Conservation (phyloP, 2,888 invertebrate genomes). For the Dromius quadrimaculatus region DNA sequence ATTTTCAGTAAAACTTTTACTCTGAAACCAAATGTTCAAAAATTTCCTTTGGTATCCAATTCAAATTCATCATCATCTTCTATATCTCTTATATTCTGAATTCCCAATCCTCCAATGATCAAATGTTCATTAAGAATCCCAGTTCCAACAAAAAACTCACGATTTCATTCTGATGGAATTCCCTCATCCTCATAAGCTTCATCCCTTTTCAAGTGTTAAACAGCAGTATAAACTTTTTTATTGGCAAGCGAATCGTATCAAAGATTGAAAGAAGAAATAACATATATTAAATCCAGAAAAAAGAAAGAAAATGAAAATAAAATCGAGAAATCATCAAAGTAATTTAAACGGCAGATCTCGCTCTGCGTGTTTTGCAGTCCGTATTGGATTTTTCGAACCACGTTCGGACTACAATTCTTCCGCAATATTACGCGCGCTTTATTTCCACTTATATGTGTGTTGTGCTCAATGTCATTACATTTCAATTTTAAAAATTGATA, state of each 20-base stretch:
- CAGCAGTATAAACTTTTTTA: slow-evolving; percentile 34
- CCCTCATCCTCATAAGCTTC: not conserved
- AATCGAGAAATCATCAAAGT: slow-evolving; percentile 46
- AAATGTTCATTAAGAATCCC: no score
- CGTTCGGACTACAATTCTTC: slow-evolving; percentile 40
- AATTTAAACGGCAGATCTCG: slow-evolving; percentile 33
- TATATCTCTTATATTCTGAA: no score
- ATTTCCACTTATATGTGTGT: slow-evolving; percentile 43
- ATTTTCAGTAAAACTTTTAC: no score
- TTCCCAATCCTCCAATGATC: no score
- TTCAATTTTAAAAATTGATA: slow-evolving; percentile 49
- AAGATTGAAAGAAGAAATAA: slow-evolving; percentile 29
- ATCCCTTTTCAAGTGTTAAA: slow-evolving; percentile 28
- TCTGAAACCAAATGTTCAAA: no score
- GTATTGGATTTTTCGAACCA: slow-evolving; percentile 33
- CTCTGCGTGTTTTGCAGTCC: not conserved
- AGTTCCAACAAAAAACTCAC: no score
- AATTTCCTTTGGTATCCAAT: no score
- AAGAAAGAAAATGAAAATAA: slow-evolving; percentile 41
- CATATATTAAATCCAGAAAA: slow-evolving; percentile 30
- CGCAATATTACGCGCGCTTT: slow-evolving; percentile 43
- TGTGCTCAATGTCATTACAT: slow-evolving; percentile 48
- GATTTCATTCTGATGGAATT: not conserved
- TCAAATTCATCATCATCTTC: no score
- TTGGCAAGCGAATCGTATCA: slow-evolving; percentile 19